A percentile compares a stretch with the other conserved stretches of the same genome.
phyloP scores from a whole-genome alignment of 2,888 invertebrate genomes.

The Synanthedon vespiformis region DNA sequence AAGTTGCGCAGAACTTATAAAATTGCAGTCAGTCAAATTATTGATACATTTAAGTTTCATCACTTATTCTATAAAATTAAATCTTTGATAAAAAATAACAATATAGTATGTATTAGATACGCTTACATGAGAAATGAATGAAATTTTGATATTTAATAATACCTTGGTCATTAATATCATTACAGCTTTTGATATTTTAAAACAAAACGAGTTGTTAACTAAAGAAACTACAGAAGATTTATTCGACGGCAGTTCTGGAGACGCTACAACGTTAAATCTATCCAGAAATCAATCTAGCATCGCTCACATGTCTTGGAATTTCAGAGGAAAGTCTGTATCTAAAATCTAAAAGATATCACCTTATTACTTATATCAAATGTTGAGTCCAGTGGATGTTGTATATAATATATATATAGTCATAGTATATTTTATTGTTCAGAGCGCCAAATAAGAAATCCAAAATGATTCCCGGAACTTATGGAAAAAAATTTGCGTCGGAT shows the following conservation, averaged over 20 bases:
- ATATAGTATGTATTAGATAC: too few relatives aligned
- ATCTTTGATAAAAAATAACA: too few relatives aligned
- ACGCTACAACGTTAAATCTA: slow-evolving; percentile 25
- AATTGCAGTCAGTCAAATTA: too few relatives aligned
- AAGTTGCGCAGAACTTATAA: too few relatives aligned
- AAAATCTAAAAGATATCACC: not conserved
- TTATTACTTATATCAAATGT: too few relatives aligned
- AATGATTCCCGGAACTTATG: slow-evolving; percentile 37
- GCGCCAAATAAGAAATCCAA: slow-evolving; percentile 36
- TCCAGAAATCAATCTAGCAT: slow-evolving; percentile 18
- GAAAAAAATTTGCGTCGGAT: slow-evolving; percentile 33
- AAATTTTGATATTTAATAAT: too few relatives aligned
- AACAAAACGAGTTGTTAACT: slow-evolving; percentile 21
- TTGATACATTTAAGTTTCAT: too few relatives aligned
- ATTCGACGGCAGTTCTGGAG: slow-evolving; percentile 34
- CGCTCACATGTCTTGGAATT: slow-evolving; percentile 49
- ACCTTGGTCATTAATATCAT: slow-evolving; percentile 3
- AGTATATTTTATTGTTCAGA: slow-evolving; percentile 12
- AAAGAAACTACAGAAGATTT: slow-evolving; percentile 13
- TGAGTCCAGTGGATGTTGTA: too few relatives aligned
- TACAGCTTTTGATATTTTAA: slow-evolving; percentile 41
- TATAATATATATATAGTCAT: too few relatives aligned
- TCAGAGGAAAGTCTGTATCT: slow-evolving; percentile 43
- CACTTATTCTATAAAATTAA: too few relatives aligned
- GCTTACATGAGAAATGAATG: not conserved